Base-by-base conservation (phyloP, 2,113 vertebrate species). In the Oenanthe melanoleuca region DNA sequence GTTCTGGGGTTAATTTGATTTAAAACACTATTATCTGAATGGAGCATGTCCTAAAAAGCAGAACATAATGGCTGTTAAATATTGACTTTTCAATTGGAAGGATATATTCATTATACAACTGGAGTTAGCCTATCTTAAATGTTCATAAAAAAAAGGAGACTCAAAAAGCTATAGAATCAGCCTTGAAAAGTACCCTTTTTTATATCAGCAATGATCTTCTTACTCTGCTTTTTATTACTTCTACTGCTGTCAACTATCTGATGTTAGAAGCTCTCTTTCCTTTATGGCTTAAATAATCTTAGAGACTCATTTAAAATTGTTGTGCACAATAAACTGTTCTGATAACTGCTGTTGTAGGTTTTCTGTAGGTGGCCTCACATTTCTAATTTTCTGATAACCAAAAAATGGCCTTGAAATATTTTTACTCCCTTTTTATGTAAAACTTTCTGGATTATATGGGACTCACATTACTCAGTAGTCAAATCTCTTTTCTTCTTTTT, bases 51-150 rank as follows among this genome's bases (percentile, higher is more conserved):
- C 75, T 83, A 94, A 80, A 96, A 82, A 85, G 71, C 93, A 94
- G 93, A 92, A 92, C 82, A 75, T 47, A 95, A 59, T 79, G 33
- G 42, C 63, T 95, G 92, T 86, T 95, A 94, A 92, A 86, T 93
- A 95, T 77, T 86, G 63, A 96, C 85, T 97, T 97, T 82, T 80
- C 67, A 95, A 53, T 66, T 92, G 95, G 50, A 86, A 81, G 81
- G 80, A 65, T 63, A 70, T 66, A 94, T 86, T 94, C 85, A 64
- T 95, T 93, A 83, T 85, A 50, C 80, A 93, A 4, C 56, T 50
- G 34, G 92, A 95, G 95, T 94, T 93, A 93, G 56, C 40, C 67
- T 81, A 28, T 40, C 81, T 91, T 93, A 93, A 71, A 91, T 38
- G 33, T 66, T 73, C 28, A 24, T 73, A 5, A 47, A 23, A 79